phyloP scores from a whole-genome alignment of 2,113 vertebrate genomes.

The Myotis brandtii region DNA sequence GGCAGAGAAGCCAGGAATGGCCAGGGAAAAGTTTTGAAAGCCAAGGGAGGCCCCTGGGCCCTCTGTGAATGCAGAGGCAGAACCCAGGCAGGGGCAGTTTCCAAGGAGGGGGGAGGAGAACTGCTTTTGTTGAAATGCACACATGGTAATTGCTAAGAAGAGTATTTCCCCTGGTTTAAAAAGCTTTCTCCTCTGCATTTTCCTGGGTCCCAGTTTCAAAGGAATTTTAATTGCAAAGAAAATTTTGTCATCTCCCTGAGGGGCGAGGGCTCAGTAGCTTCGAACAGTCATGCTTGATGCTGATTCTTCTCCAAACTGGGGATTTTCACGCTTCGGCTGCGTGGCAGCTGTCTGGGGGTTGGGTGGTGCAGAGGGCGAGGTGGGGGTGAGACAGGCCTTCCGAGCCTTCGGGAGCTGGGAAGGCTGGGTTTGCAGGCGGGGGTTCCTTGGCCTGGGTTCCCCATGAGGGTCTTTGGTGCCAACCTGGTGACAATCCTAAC shows the following conservation, averaged over 20 bases:
- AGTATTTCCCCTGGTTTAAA: slow-evolving; percentile 82
- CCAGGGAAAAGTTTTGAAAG: neutral
- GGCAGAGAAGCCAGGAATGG: neutral
- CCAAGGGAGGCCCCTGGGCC: neutral
- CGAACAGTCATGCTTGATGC: slow-evolving; percentile 80
- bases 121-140: slow-evolving; percentile 79
- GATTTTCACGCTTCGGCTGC: slow-evolving; percentile 85
- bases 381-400: neutral
- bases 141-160: slow-evolving; percentile 78
- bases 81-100: neutral
- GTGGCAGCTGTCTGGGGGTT: slow-evolving; percentile 69
- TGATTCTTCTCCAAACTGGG: slow-evolving; percentile 83
- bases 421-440: neutral
- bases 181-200: slow-evolving; percentile 83
- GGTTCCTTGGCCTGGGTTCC: neutral
- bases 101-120: slow-evolving; percentile 58
- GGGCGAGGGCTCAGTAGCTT: slow-evolving; percentile 83
- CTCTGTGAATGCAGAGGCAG: neutral
- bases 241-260: slow-evolving; percentile 86
- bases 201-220: slow-evolving; percentile 88
- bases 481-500: neutral
- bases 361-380: neutral
- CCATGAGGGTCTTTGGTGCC: neutral
- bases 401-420: neutral
- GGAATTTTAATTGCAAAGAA: slow-evolving; percentile 91